Percentiles rank a stretch among this genome's conserved stretches.
These are phyloP conservation scores for Parnassius apollo DNA, from an alignment of 2,888 invertebrate genomes.

Conservation along the genomic window DNA sequence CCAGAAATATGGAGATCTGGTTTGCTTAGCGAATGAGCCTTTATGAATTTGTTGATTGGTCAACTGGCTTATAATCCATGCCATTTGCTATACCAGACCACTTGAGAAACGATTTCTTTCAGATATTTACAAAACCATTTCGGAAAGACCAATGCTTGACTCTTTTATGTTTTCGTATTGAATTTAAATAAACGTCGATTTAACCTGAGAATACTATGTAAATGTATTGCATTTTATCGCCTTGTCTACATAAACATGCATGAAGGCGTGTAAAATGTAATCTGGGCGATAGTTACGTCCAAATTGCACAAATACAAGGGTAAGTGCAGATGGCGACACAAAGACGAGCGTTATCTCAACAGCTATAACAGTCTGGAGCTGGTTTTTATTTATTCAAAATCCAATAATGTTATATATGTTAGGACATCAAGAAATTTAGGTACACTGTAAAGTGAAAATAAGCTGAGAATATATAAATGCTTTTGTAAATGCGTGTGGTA, in stretches of 20 bases:
- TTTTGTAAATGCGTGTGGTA: too few species aligned
- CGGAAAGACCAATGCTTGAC: neutral
- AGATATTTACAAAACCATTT: neutral
- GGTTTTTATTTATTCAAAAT: neutral
- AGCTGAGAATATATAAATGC: neutral
- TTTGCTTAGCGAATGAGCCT: too few species aligned
- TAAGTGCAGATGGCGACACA: neutral
- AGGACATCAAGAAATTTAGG: neutral
- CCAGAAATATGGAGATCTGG: too few species aligned
- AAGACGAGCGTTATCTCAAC: neutral
- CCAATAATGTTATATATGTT: neutral
- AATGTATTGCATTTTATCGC: slow-evolving; percentile 1
- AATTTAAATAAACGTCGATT: neutral
- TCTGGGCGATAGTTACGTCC: neutral
- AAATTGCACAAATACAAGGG: neutral
- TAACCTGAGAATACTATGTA: neutral
- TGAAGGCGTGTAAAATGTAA: slow-evolving; percentile 1
- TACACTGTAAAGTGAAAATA: neutral
- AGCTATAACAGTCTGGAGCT: neutral
- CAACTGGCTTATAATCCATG: too few species aligned
- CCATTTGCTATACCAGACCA: too few species aligned
- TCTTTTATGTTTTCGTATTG: neutral
- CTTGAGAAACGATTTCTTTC: too few species aligned
- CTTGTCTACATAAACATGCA: neutral
- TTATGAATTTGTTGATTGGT: too few species aligned